Conservation (phyloP, 2,888 invertebrate species). For the Megastigmus dorsalis region DNA sequence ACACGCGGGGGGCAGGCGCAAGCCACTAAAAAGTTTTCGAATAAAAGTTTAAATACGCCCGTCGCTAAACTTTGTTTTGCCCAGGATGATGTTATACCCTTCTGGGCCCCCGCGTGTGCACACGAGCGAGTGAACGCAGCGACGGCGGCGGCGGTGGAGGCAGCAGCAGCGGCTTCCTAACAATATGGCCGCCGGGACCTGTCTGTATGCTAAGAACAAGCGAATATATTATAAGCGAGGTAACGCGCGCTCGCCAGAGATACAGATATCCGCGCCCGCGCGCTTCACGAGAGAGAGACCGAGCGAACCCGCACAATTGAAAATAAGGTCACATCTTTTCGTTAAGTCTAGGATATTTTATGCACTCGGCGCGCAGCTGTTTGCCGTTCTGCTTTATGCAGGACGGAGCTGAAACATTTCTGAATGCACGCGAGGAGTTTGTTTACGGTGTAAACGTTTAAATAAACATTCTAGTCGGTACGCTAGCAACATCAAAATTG, state of each 20-base stretch:
- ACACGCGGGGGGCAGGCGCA: slow-evolving; percentile 11
- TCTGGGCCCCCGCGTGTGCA: slow-evolving; percentile 34
- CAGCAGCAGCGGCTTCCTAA: slow-evolving; percentile 54
- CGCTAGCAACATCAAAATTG: no score
- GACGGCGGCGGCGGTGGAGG: no score
- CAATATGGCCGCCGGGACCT: slow-evolving; percentile 66
- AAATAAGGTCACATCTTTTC: neutral
- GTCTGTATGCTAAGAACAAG: slow-evolving; percentile 65
- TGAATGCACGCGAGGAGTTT: no score
- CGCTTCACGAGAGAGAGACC: neutral
- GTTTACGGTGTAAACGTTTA: no score
- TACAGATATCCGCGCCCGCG: neutral
- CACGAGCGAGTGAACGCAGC: slow-evolving; percentile 38
- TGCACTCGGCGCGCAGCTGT: no score
- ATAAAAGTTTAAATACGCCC: slow-evolving; percentile 73
- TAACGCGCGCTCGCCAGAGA: neutral
- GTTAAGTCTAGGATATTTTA: no score
- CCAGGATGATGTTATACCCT: slow-evolving; percentile 49
- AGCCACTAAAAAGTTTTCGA: slow-evolving; percentile 71
- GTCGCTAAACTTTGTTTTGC: slow-evolving; percentile 67
- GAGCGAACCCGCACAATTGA: neutral
- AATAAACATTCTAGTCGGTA: no score
- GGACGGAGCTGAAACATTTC: no score
- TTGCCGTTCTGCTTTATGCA: no score
- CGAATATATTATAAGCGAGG: slow-evolving; percentile 57